Base-by-base conservation (phyloP, 2,888 invertebrate genomes). In the Apoderus coryli region DNA sequence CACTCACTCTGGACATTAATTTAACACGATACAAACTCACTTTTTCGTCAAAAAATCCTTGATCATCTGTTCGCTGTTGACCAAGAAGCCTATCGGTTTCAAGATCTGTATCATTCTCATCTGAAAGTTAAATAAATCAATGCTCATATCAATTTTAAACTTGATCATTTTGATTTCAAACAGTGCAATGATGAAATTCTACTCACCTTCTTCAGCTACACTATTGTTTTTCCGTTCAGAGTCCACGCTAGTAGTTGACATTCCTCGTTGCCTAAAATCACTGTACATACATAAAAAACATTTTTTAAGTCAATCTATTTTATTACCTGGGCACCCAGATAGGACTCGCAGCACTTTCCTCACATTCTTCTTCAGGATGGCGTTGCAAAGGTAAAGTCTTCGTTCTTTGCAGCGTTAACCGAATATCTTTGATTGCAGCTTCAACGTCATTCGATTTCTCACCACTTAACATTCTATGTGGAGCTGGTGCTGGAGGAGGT, bases 51-150 rank as follows among this genome's bases (percentile, higher is more conserved):
- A 84, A 88, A 60, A 86, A 88, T 35, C 86, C 85, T 56, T 85
- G 84, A 56, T 88, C 88, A 47, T 88, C 88, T n/a, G 86, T 79
- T 43, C 89, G 67, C 57, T 93, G 92, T 54, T 93, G 92, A 10
- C 93, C 92, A 36, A 95, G 68, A 38, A 95, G 63, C 47, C 93
- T 69, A 59, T 95, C 95, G n/a, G 95, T 95, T 63, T 95, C 95
- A 45, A 93, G 72, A 57, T 96, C 95, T 1, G 95, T 96, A 52
- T 95, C 95, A 14, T 90, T 88, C 60, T 89, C 89, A 54, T 80
- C 84, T 70, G 61, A 53, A 14, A 32, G n/a, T 10, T 29, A 9
- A 7, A 11, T 27, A 4, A 15, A 9, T 2, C 13, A 14, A 30
- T 22, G 14, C 10, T 11, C 13, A 16, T 32, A 28, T 23, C 24